phyloP scores from a whole-genome alignment of 2,113 vertebrate genomes.

The Loxodonta africana region DNA sequence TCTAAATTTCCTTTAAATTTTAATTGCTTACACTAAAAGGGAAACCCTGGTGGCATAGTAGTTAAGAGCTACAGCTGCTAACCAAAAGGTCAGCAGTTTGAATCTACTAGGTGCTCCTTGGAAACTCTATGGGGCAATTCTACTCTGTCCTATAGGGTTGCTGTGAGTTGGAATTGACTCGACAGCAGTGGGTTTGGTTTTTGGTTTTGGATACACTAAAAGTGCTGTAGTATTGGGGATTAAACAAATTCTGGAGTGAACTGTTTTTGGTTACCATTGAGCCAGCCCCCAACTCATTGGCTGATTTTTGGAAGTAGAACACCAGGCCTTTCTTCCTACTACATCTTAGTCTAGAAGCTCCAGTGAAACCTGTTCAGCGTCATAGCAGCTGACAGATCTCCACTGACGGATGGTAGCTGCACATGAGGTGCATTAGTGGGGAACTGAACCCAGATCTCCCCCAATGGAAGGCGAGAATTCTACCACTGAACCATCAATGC shows the following conservation, averaged over 20 bases:
- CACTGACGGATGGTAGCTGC: background rate
- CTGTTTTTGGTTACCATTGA: background rate
- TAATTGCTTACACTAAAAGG: constrained; percentile 10
- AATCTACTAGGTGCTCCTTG: no score
- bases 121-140: no score
- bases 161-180: no score
- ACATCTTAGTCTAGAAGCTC: background rate
- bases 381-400: background rate
- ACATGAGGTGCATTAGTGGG: background rate
- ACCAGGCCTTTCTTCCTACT: background rate
- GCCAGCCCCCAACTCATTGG: background rate
- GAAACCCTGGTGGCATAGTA: no score
- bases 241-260: constrained; percentile 30
- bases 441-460: background rate
- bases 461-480: background rate
- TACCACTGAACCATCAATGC: background rate
- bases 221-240: background rate
- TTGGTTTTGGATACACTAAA: background rate
- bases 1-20: constrained; percentile 14
- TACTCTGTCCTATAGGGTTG: no score
- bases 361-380: background rate
- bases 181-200: no score
- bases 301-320: background rate
- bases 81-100: no score
- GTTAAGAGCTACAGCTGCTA: no score